Evolutionary conservation across 2,888 invertebrate genomes (phyloP), one percentile per base, ranked within the genome.

Genomic region (Sclerodermus sp.): DNA sequence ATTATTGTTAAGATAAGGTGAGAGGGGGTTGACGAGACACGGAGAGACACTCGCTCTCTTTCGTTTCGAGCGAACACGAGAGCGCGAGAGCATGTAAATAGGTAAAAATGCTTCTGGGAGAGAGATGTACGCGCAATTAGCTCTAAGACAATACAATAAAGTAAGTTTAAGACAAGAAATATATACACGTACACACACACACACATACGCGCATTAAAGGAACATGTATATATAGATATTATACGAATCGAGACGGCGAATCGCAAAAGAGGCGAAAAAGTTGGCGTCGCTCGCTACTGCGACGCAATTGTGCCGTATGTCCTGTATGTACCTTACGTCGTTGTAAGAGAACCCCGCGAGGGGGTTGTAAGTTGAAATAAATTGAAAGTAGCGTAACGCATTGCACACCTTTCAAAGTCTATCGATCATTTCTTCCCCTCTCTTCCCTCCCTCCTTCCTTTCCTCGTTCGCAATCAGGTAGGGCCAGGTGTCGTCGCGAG

Each of bases 251-350:
- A 37, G 45, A 41, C 44, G 42, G 52, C 47, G 51, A 47, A 30
- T 49, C 17, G 44, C 36, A 42, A 36, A 49, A 45, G 42, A 31
- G 17, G 46, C 17, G 44, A 32, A 42, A 36, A 49, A 45, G 42
- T 23, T 23, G 8, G 8, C 23, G 23, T 8, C 23, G 8, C 29
- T 42, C 40, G 18, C 16, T 36, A 32, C 30, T 40, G 14, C 15
- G 5, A 29, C n/a, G n/a, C 16, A 23, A 23, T 5, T 23, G 8
- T n/a, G 23, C 23, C 8, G 39, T 36, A 41, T 54, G 57, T 60
- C 56, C 58, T 53, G 55, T 54, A 63, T 70, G 63, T 70, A 66
- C 62, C 66, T 64, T 67, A 62, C 55, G 66, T 63, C 57, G 51
- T 60, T 59, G 40, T 59, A 58, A 63, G 53, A 34, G 44, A 56